Conservation (phyloP, 2,888 invertebrate species). For the Microctonus brassicae region DNA sequence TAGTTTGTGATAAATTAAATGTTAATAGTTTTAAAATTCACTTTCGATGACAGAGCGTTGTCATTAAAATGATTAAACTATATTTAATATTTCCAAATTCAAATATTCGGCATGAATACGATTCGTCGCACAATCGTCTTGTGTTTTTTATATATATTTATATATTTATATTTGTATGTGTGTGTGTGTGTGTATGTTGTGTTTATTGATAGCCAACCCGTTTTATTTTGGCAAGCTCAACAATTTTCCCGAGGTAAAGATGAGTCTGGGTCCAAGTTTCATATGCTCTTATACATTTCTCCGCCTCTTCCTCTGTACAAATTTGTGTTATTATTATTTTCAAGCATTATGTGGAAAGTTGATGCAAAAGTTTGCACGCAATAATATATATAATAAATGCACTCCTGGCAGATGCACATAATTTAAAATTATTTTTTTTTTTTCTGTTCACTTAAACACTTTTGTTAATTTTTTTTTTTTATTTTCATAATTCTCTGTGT, state of each 20-base stretch:
- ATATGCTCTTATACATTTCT: neutral
- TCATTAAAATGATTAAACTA: neutral
- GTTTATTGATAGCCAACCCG: slow-evolving; percentile 17
- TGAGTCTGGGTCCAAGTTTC: slow-evolving; percentile 3
- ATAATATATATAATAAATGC: neutral
- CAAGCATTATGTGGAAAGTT: neutral
- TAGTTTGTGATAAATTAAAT: neutral
- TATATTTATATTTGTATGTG: too few relatives aligned
- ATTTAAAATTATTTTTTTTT: neutral
- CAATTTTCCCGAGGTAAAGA: neutral
- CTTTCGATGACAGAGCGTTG: neutral
- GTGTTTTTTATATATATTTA: too few relatives aligned
- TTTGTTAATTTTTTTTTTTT: neutral
- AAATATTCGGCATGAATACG: neutral
- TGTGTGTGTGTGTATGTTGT: too few relatives aligned
- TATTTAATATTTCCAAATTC: neutral
- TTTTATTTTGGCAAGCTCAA: slow-evolving; percentile 12
- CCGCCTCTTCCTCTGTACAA: neutral
- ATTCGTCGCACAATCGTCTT: neutral
- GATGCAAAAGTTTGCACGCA: neutral
- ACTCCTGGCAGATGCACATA: neutral
- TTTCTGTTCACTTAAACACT: neutral
- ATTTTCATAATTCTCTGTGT: too few relatives aligned
- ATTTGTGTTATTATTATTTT: neutral
- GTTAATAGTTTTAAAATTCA: neutral